Percentiles rank a stretch among this genome's conserved stretches.
These are phyloP conservation scores for Dipus sagitta DNA, from an alignment of 2,797 vertebrate genomes.

Conservation along the genomic window DNA sequence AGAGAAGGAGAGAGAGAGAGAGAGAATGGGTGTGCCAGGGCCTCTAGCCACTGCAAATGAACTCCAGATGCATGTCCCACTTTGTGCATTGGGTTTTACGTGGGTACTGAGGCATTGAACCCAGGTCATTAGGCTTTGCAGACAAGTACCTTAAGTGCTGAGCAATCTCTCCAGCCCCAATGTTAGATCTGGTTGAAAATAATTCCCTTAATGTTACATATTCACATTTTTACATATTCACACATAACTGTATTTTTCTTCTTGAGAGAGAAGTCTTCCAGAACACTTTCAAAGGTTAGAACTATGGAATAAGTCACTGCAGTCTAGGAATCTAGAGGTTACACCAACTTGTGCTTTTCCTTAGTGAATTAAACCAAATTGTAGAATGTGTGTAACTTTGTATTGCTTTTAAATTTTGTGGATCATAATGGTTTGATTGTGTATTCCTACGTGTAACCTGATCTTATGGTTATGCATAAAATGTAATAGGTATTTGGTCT, in stretches of 20 bases:
- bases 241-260: background rate
- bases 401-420: conserved; percentile 33
- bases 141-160: no score
- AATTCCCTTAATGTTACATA: background rate
- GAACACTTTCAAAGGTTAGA: conserved; percentile 15
- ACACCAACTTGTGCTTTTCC: background rate
- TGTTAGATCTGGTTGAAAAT: conserved; percentile 51
- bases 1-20: no score
- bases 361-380: background rate
- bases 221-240: background rate
- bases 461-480: conserved; percentile 13
- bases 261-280: background rate
- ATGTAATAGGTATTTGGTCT: background rate
- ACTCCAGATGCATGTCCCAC: no score
- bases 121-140: no score
- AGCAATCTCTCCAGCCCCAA: background rate
- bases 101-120: no score
- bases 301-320: background rate
- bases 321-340: background rate
- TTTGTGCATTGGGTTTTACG: no score
- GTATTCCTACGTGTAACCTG: background rate
- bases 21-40: no score
- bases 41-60: no score
- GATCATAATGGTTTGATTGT: conserved; percentile 13
- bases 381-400: background rate